Evolutionary conservation across 2,113 vertebrate genomes (phyloP).

Genomic region (Brachyhypopomus gauderio): DNA sequence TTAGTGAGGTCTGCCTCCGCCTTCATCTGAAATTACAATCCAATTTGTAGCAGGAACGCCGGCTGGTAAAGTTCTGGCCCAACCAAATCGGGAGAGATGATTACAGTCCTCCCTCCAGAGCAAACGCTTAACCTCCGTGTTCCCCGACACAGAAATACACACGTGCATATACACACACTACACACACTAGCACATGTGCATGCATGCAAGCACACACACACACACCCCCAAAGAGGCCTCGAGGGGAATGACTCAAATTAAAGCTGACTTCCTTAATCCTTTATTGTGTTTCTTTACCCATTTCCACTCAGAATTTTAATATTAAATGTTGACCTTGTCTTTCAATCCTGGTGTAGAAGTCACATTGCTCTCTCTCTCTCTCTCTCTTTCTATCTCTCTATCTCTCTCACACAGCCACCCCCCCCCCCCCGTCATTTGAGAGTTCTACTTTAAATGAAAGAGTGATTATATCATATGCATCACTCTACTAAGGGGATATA

Average conservation of each 20-base stretch:
- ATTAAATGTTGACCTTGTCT: slow-evolving; percentile 59
- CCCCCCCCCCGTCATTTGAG: slow-evolving; percentile 23
- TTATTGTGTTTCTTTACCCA: slow-evolving; percentile 42
- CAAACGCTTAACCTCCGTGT: slow-evolving; percentile 28
- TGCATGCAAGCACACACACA: slow-evolving; percentile 10
- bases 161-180: slow-evolving; percentile 25
- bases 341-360: slow-evolving; percentile 35
- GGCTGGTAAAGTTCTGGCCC: slow-evolving; percentile 23
- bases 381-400: no score
- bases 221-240: slow-evolving; percentile 7
- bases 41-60: slow-evolving; percentile 51
- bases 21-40: slow-evolving; percentile 48
- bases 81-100: slow-evolving; percentile 32
- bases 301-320: slow-evolving; percentile 51
- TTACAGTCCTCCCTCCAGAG: slow-evolving; percentile 13
- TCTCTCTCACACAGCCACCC: slow-evolving; percentile 25
- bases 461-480: slow-evolving; percentile 16
- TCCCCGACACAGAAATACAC: not conserved
- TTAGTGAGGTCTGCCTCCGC: slow-evolving; percentile 36
- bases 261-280: slow-evolving; percentile 51
- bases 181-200: not conserved
- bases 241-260: slow-evolving; percentile 52
- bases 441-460: slow-evolving; percentile 44
- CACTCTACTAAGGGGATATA: not conserved
- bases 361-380: no score